phyloP scores from a whole-genome alignment of 2,888 invertebrate species.

The Parascotia fuliginaria region DNA sequence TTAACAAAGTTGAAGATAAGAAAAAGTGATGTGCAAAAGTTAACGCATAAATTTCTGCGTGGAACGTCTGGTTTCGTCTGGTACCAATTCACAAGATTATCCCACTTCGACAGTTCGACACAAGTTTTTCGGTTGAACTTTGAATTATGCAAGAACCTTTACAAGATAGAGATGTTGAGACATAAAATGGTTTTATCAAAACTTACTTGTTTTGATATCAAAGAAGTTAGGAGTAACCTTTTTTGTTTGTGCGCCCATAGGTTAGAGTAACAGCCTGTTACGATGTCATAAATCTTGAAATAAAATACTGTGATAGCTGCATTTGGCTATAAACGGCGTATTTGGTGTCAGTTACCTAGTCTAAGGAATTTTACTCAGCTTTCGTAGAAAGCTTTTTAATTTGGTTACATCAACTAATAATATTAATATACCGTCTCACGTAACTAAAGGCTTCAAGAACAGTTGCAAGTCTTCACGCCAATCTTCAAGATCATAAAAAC shows the following conservation, averaged over 20 bases:
- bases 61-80: conserved; percentile 74
- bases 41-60: conserved; percentile 75
- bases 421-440: neutral
- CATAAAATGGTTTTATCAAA: conserved; percentile 41
- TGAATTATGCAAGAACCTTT: conserved; percentile 62
- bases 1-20: conserved; percentile 73
- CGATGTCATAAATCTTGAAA: conserved; percentile 9
- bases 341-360: neutral
- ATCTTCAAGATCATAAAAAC: conserved; percentile 27
- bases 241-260: conserved; percentile 19
- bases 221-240: conserved; percentile 30
- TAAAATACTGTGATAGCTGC: neutral
- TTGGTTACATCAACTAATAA: neutral
- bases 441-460: conserved; percentile 6
- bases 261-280: conserved; percentile 10
- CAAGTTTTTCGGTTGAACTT: conserved; percentile 64
- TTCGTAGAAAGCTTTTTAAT: neutral
- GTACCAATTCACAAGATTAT: conserved; percentile 74
- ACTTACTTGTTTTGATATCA: conserved; percentile 39
- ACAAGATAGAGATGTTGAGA: conserved; percentile 42
- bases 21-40: conserved; percentile 79
- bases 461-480: conserved; percentile 20
- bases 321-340: conserved; percentile 3
- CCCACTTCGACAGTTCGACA: conserved; percentile 72
- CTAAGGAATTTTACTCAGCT: neutral